phyloP scores from a whole-genome alignment of 2,797 vertebrate species.

The Champsocephalus gunnari region DNA sequence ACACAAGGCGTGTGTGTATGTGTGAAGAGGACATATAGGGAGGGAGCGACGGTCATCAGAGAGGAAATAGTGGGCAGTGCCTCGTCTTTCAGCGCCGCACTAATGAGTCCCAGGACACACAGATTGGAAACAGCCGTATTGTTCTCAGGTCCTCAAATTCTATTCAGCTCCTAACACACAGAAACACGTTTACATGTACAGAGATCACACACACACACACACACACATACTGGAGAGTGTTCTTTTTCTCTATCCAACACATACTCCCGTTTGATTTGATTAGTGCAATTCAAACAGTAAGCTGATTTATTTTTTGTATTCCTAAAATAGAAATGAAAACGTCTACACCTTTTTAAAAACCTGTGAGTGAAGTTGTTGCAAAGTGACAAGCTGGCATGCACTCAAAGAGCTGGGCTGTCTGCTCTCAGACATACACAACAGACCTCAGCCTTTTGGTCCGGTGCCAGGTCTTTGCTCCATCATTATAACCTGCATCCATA shows the following conservation, averaged over 20 bases:
- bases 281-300: not conserved
- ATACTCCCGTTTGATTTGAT: slow-evolving; percentile 9
- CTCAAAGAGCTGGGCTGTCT: slow-evolving; percentile 51
- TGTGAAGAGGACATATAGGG: slow-evolving; percentile 49
- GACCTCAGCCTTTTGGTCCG: slow-evolving; percentile 52
- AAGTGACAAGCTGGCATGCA: slow-evolving; percentile 42
- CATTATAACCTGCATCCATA: slow-evolving; percentile 64
- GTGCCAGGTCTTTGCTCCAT: slow-evolving; percentile 56
- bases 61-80: slow-evolving; percentile 81
- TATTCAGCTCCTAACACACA: slow-evolving; percentile 56
- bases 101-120: slow-evolving; percentile 82
- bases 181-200: slow-evolving; percentile 49
- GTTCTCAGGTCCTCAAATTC: slow-evolving; percentile 76
- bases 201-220: slow-evolving; percentile 39
- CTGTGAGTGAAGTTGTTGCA: slow-evolving; percentile 46
- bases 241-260: slow-evolving; percentile 22
- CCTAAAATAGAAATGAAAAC: slow-evolving; percentile 31
- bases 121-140: slow-evolving; percentile 81
- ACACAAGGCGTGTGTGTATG: slow-evolving; percentile 1
- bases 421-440: slow-evolving; percentile 61
- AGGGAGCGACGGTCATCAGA: slow-evolving; percentile 56
- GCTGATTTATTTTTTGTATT: slow-evolving; percentile 13
- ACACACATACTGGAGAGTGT: slow-evolving; percentile 17
- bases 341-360: slow-evolving; percentile 44
- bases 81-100: slow-evolving; percentile 78